Base-by-base conservation (phyloP, 2,888 invertebrate genomes). In the Syritta pipiens region DNA sequence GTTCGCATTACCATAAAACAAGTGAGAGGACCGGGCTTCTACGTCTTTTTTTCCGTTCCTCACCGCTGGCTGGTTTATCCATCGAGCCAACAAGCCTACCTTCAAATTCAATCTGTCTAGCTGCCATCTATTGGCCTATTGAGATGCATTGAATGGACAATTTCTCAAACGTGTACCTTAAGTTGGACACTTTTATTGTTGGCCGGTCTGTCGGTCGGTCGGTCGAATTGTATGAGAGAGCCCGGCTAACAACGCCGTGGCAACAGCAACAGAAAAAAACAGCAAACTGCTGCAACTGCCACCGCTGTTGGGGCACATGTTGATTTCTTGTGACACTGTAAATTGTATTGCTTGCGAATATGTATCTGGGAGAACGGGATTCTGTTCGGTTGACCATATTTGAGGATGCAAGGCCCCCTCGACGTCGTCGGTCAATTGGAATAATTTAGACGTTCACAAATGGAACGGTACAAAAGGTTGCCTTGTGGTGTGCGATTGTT, bases 1-100 rank as follows among this genome's bases (percentile, higher is more conserved):
- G 79, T 79, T 79, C 72, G 62, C 79, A 79, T 79, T 79, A 79
- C 67, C 79, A 79, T 79, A 79, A 79, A 79, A 79, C 79, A 79
- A 79, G 79, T 79, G 72, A 79, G 72, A 67, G 79, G 67, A 79
- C 79, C n/a, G n/a, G n/a, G n/a, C n/a, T n/a, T n/a, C n/a, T n/a
- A n/a, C n/a, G 26, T 49, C 79, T 72, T 72, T 79, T 77, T 75
- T 65, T 6, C 19, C 19, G n/a, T 51, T 19, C 20, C 1, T 1
- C 4, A 6, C 35, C 17, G 14, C 6, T 12, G 14, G 17, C 1
- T 28, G 28, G 14, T 14, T 14, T 7, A 3, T 14, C 37, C 37
- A 10, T 32, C n/a, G n/a, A n/a, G 32, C 32, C 7, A 7, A 17
- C 17, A 7, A 17, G 37, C 44, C 44, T 40, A 60, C 42, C 67